Base-by-base conservation (phyloP, 2,797 vertebrate genomes). In the Otus scops region DNA sequence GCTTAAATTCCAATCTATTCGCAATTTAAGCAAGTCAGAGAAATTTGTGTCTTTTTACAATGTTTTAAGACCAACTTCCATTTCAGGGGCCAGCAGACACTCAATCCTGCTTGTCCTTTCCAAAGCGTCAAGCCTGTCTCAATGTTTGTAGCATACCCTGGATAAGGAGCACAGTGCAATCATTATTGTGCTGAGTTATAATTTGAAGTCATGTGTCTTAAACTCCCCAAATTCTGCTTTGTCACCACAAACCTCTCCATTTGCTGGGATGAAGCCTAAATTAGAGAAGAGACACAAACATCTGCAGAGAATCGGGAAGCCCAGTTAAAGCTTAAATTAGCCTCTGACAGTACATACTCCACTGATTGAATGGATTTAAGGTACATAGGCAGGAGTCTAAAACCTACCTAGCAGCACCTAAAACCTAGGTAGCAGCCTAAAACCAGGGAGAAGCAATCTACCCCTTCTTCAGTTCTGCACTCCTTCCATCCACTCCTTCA, bases 361-460 rank as follows among this genome's bases (percentile, higher is more conserved):
- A 11, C 2, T 7, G 28, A 10, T 28, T 43, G 39, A 60, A 10
- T 0, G 0, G 57, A 11, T 78, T 81, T 13, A 10, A 43, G 30
- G 23, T 4, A 16, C 0, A 0, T 0, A 9, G 32, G 24, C 6
- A 54, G 36, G 59, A 60, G 32, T 17, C 41, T 43, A 43, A 43
- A 43, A 43, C 41, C 41, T 43, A 43, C 41, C 41, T 43, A 43
- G 41, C 41, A 43, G 41, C 41, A 43, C 41, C 41, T 43, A 43
- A 43, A 43, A 43, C 41, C 41, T 43, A 17, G 41, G 41, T 43
- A 43, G 17, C 4, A 22, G 11, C 0, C 11, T 47, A 26, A 61
- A 76, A 27, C 6, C 30, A 6, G 10, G 48, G 2, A 45, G 53
- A 63, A 34, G 22, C 59, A 34, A 59, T 4, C n/a, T 21, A 8